Evolutionary conservation across 2,888 invertebrate genomes (phyloP), one percentile per base, ranked within the genome.

Genomic region (Rhingia rostrata): DNA sequence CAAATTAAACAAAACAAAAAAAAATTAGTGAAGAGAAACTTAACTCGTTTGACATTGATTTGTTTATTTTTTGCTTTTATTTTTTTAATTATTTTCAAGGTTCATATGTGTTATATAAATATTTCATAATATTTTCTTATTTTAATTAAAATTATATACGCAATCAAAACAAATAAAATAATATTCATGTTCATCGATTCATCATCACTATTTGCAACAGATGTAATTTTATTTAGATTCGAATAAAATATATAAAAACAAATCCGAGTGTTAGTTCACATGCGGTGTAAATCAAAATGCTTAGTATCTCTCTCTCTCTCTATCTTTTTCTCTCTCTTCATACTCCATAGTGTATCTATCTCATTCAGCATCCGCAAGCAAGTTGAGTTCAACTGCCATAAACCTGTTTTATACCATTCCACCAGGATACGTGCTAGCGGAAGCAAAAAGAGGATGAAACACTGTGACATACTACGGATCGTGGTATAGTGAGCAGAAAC

Each of bases 211-310:
- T 45, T 70, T 60, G 35, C 45, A 56, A 64, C 51, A 45, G n/a
- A 63, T 75, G 51, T 81, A 81, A 63, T 66, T 63, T 60, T 70
- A 56, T 77, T 58, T 66, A 81, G 77, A 81, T 39, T 47, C 60
- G 53, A 64, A 66, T 64, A 58, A 60, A 60, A 61, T 39, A 10
- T 9, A 14, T 58, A 66, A 51, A 69, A 74, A 58, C 45, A 64
- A 75, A 32, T 70, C 32, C 32, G 77, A 64, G 60, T 63, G 56
- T 41, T 45, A 22, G 22, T 22, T 22, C 22, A 22, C 22, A 22
- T 2, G 22, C 22, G 22, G 22, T 22, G 2, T 22, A 22, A 22
- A 2, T 22, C 1, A 22, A 22, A 22, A 1, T 22, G 22, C 22
- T 22, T 22, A 22, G 2, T 22, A 2, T 22, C 1, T 22, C 22